Conservation (phyloP, 2,113 vertebrate species). For the Bufo gargarizans region DNA sequence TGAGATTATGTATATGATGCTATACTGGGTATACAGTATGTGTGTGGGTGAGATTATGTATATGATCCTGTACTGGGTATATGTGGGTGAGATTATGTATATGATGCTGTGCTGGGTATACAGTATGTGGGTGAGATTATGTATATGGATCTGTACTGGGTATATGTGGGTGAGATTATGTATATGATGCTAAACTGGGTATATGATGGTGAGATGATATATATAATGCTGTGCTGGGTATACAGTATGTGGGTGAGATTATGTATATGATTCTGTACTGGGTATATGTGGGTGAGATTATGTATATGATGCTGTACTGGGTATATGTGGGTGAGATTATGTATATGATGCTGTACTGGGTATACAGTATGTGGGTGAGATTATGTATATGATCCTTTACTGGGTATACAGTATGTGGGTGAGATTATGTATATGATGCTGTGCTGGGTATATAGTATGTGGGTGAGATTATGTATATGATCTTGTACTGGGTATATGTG, state of each 20-base stretch:
- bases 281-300: background rate
- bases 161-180: background rate
- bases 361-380: background rate
- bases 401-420: background rate
- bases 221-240: background rate
- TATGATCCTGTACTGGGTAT: background rate
- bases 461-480: background rate
- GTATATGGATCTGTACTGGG: background rate
- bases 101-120: background rate
- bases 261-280: background rate
- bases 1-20: background rate
- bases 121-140: background rate
- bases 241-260: background rate
- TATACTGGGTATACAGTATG: background rate
- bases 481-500: background rate
- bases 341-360: background rate
- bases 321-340: no score
- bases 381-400: background rate
- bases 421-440: background rate
- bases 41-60: background rate
- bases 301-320: background rate
- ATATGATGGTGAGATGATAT: background rate
- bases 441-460: background rate
- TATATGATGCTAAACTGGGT: background rate
- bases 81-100: background rate